Base-by-base conservation (phyloP, 2,888 invertebrate species). In the Ctena decussata region DNA sequence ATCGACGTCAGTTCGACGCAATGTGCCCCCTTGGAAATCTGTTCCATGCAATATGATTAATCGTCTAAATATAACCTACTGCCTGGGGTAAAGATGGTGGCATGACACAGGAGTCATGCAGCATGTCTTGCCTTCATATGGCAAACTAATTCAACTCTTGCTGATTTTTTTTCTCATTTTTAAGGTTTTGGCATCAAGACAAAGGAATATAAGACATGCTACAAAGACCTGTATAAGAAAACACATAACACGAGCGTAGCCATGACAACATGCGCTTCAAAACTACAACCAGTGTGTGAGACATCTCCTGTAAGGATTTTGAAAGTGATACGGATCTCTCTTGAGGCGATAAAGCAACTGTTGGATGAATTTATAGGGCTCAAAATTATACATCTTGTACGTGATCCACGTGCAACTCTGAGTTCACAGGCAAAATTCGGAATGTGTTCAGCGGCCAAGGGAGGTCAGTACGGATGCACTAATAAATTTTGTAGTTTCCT, bases 331-430 rank as follows among this genome's bases (percentile, higher is more conserved):
- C 84, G 88, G n/a, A 30, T 87, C 32, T 57, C 57, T 8, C 53
- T 89, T 37, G 8, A 39, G 18, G 57, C 46, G 37, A 76, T 87
- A 46, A 60, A 32, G 18, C 37, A 72, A n/a, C 35, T 89, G 27
- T 41, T 89, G 15, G 80, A 79, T 2, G 80, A 77, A 32, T 53
- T 86, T 11, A 87, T 86, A 27, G 72, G 77, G 24, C 49, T 89
- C 32, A 82, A 87, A 77, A 82, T 89, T 8, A 57, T 89, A 27
- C 86, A 89, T 83, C 75, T 89, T 8, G 84, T 89, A 8, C 44
- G 89, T 49, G 89, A 89, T 73, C 89, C 89, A 21, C 75, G 89
- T 0, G 85, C 83, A 1, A 87, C 86, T 12, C 46, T 86, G 1
- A 32, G 35, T 12, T 89, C 89, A 21, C 87, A 85, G 37, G 24